phyloP scores from a whole-genome alignment of 2,797 vertebrate genomes.

The Erethizon dorsatum region DNA sequence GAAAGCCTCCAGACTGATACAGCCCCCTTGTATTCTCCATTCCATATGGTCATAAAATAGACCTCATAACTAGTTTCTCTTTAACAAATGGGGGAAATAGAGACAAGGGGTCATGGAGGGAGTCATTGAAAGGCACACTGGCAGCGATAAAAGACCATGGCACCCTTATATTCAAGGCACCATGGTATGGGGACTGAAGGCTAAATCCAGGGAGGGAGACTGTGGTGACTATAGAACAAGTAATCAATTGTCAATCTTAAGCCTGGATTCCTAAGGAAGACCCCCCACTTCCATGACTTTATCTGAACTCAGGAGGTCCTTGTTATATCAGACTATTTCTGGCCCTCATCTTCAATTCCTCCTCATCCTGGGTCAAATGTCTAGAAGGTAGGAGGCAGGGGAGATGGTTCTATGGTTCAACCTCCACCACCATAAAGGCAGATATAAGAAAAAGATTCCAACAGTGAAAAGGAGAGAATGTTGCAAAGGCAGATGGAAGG shows the following conservation, averaged over 20 bases:
- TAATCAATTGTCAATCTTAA: conserved; percentile 6
- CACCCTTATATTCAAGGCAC: background rate
- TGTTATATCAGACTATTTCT: background rate
- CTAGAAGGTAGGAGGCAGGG: conserved; percentile 1
- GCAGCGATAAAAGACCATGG: conserved; percentile 36
- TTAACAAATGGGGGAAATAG: background rate
- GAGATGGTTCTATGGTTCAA: background rate
- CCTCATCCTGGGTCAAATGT: background rate
- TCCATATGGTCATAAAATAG: conserved; percentile 11
- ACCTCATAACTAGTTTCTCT: conserved; percentile 4
- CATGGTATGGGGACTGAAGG: background rate
- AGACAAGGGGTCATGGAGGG: background rate
- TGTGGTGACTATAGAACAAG: background rate
- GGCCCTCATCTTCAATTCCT: background rate
- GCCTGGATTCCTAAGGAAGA: background rate
- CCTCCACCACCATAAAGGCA: background rate
- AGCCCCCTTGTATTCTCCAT: background rate
- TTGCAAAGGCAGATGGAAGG: conserved; percentile 22
- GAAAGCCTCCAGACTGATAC: conserved; percentile 4
- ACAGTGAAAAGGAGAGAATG: background rate
- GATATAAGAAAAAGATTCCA: background rate
- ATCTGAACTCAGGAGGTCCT: background rate
- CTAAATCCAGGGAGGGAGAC: conserved; percentile 11
- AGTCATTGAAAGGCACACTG: conserved; percentile 6
- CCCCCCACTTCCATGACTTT: background rate